phyloP scores from a whole-genome alignment of 2,888 invertebrate genomes.

The Portevinia maculata region DNA sequence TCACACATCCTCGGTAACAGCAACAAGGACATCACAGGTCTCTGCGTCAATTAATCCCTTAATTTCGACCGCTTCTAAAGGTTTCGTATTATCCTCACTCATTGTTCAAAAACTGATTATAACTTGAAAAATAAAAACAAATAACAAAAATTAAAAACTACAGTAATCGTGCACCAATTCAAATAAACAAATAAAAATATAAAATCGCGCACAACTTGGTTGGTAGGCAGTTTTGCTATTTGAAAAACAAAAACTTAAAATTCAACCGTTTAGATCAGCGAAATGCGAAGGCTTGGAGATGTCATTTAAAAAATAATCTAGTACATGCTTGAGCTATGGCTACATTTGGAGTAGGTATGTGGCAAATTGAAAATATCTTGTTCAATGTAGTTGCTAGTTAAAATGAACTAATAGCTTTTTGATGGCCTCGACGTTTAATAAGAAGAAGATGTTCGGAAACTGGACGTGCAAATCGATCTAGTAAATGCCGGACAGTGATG shows the following conservation, averaged over 20 bases:
- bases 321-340: constrained; percentile 12
- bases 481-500: too few species aligned
- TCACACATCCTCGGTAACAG: constrained; percentile 30
- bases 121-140: constrained; percentile 1
- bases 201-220: not conserved
- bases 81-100: constrained; percentile 50
- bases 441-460: too few species aligned
- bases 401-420: too few species aligned
- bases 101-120: constrained; percentile 28
- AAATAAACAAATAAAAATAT: constrained; percentile 3
- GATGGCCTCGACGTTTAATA: too few species aligned
- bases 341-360: too few species aligned
- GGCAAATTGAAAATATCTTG: not conserved
- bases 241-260: constrained; percentile 52
- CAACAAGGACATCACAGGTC: not conserved
- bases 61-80: not conserved
- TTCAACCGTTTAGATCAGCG: constrained; percentile 46
- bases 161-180: constrained; percentile 16
- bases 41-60: not conserved
- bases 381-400: too few species aligned
- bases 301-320: constrained; percentile 1
- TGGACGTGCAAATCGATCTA: too few species aligned
- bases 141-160: constrained; percentile 6
- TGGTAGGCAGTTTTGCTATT: constrained; percentile 9
- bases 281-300: constrained; percentile 8